These are phyloP conservation scores for Nycticebus coucang DNA, from an alignment of 2,113 vertebrate genomes.

Conservation along the genomic window DNA sequence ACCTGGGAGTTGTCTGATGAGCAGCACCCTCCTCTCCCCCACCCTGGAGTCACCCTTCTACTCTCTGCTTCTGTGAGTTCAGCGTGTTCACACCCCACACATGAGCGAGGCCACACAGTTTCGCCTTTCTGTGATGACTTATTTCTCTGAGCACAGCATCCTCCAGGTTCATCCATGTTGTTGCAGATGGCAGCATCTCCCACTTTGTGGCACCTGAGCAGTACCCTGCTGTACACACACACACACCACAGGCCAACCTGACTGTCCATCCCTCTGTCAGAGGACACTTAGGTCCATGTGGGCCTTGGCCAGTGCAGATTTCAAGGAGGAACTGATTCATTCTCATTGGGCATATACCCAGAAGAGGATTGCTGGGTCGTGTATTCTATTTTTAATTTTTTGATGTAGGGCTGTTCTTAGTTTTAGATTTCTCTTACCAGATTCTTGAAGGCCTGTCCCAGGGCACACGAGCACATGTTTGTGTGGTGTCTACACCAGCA, in stretches of 20 bases:
- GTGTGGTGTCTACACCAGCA: neutral
- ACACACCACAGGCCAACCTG: too few relatives aligned
- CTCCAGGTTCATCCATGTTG: neutral
- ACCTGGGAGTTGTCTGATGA: too few relatives aligned
- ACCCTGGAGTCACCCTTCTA: too few relatives aligned
- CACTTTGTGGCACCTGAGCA: neutral
- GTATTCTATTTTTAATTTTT: neutral
- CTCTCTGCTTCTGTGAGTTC: neutral
- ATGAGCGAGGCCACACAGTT: too few relatives aligned
- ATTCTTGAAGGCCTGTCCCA: rapidly evolving
- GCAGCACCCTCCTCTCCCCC: too few relatives aligned
- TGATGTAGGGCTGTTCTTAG: neutral
- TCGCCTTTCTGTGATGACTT: neutral
- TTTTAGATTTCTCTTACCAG: neutral
- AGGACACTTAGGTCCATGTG: neutral
- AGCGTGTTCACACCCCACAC: neutral
- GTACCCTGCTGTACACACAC: too few relatives aligned
- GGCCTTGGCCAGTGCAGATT: neutral
- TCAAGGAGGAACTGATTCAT: neutral
- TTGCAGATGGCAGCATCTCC: neutral
- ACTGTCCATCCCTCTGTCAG: neutral
- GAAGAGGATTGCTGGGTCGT: neutral
- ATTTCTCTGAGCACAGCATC: neutral
- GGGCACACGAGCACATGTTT: rapidly evolving
- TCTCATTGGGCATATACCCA: neutral